Evolutionary conservation across 1,140 invertebrate genomes (phyloP), one percentile per base, ranked within the genome.

Genomic region (Acromyrmex charruanus): DNA sequence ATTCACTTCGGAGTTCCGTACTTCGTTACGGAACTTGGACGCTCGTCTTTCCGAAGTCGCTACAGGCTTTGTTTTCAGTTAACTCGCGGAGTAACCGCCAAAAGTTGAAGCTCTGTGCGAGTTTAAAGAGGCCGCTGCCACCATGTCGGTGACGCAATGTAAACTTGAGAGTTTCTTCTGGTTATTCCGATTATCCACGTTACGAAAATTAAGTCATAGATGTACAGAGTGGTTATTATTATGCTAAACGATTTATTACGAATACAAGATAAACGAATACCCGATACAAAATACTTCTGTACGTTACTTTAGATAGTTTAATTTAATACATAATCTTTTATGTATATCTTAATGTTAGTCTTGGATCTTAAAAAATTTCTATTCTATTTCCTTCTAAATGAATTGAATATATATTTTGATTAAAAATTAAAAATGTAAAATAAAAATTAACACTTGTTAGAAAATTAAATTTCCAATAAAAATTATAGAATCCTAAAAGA

Each of bases 31-130:
- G 21, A 91, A 87, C 61, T 89, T 90, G 77, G 79, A 74, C 69
- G 81, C 77, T 81, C 82, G 65, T 87, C 80, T 89, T 90, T 85
- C 77, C 81, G 59, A 86, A 92, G 84, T 82, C 86, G 65, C 65
- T 74, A 75, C 55, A 21, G 68, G 90, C 88, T 92, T 92, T 92
- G 91, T 93, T 92, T 92, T 92, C 88, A 92, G 89, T 93, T 93
- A 92, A 88, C 91, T 89, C 55, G 72, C 58, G 53, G 81, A 92
- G 74, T 89, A 89, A 90, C 77, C 72, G 21, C 59, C 84, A 63
- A 91, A 93, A 92, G 87, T 93, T 93, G 87, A 58, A 75, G 72
- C 69, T 80, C 81, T 71, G 44, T 63, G 61, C 88, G 86, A 89
- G 55, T 68, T 90, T 88, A 90, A 44, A 92, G 80, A 87, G 85